These are phyloP conservation scores for Menura novaehollandiae DNA, from an alignment of 2,113 vertebrate genomes.

Conservation along the genomic window DNA sequence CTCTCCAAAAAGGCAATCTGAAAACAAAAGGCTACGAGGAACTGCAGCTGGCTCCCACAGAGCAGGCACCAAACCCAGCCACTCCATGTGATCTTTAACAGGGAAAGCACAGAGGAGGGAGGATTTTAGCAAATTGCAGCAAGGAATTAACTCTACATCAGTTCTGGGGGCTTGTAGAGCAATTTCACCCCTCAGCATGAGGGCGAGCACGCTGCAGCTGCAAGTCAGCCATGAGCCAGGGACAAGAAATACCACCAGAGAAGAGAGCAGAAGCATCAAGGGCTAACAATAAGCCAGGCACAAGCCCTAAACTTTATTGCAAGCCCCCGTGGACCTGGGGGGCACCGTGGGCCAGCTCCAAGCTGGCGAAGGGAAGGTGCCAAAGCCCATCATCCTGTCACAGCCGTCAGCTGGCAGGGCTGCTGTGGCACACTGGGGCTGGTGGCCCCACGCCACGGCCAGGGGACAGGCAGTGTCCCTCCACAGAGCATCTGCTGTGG, in stretches of 20 bases:
- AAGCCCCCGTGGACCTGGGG: neutral
- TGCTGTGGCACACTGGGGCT: neutral
- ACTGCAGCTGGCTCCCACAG: neutral
- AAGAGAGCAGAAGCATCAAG: neutral
- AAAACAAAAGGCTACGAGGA: neutral
- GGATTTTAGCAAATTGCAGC: neutral
- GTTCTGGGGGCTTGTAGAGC: neutral
- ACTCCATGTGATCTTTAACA: neutral
- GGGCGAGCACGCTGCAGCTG: neutral
- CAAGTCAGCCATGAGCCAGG: neutral
- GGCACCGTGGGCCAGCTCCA: neutral
- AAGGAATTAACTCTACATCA: neutral
- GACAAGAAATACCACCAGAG: conserved; percentile 23
- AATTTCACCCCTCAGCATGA: neutral
- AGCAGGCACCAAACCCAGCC: neutral
- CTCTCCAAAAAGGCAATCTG: neutral
- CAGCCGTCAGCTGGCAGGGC: neutral
- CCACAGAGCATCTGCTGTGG: conserved; percentile 46
- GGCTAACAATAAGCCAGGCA: conserved; percentile 11
- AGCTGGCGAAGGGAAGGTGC: conserved; percentile 15
- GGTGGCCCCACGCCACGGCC: neutral
- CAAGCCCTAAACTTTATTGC: conserved; percentile 20
- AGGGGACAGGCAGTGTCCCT: neutral
- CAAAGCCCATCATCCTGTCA: conserved; percentile 46
- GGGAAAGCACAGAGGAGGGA: neutral